Evolutionary conservation across 2,113 vertebrate species (phyloP), one percentile per base, ranked within the genome.

Genomic region (Nothoprocta perdicaria): DNA sequence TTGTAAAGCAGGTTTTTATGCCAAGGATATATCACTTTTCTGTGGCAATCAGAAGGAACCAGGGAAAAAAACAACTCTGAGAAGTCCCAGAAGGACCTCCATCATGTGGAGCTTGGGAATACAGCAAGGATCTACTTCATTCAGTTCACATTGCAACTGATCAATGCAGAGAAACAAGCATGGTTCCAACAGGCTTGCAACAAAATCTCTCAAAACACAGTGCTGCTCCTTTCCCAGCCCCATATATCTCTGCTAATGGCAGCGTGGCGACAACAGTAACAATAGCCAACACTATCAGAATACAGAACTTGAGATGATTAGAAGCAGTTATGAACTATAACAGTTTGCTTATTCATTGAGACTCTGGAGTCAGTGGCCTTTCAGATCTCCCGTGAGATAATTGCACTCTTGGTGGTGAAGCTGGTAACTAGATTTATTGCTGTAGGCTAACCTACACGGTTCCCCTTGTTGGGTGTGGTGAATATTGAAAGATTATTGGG

Each of bases 381-480:
- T 69, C 33, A 26, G 31, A 26, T 77, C 38, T 46, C 43, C 43
- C 9, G 8, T 61, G 65, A 21, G 33, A 12, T 33, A 84, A 46
- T 16, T 19, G 6, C 29, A 16, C 41, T 40, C 18, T 2, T 61
- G 31, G 6, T 40, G 43, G 10, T 9, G 5, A 14, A n/a, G 6
- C 9, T 57, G 50, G 17, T n/a, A 52, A 87, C 43, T 29, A 33
- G 3, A 46, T 53, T 6, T 19, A 26, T 23, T 38, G 11, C 4
- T 38, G 35, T 38, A 63, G 29, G 8, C 3, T 24, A 84, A 19
- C 15, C 6, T 7, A 26, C 0, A 0, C 16, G n/a, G 9, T 29
- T 84, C 18, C 52, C 17, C 40, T 15, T 1, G 0, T 38, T 33
- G 43, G 22, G 33, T 29, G 24, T 58, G 26, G 14, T 60, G 35